Percentiles rank a stretch among this genome's conserved stretches.
These are phyloP conservation scores for Clarias fuscus DNA, from an alignment of 2,797 vertebrate genomes.

Conservation along the genomic window DNA sequence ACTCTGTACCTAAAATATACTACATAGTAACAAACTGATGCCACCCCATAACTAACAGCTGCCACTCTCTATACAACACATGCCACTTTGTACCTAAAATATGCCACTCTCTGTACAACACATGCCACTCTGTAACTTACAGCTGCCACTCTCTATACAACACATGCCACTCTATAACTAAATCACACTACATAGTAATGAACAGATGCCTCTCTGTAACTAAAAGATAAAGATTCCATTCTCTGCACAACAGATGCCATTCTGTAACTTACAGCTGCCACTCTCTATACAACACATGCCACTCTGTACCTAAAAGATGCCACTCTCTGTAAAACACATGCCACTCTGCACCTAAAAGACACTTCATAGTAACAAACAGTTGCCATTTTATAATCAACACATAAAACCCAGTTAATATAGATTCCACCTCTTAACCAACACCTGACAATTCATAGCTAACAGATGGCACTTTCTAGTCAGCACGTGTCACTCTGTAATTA, in stretches of 20 bases:
- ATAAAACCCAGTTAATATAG: neutral
- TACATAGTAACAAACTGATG: neutral
- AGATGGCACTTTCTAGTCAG: neutral
- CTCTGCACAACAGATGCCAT: too few relatives aligned
- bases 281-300: neutral
- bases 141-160: neutral
- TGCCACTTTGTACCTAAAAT: neutral
- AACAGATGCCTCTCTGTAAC: too few relatives aligned
- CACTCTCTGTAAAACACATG: neutral
- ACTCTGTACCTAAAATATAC: neutral
- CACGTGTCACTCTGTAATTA: neutral
- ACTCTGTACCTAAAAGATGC: neutral
- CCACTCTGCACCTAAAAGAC: neutral
- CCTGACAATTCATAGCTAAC: neutral
- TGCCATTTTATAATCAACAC: neutral
- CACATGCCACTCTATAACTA: neutral
- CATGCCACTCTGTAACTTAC: neutral
- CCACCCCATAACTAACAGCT: neutral
- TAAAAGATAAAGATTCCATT: too few relatives aligned
- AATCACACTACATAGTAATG: too few relatives aligned
- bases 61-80: neutral
- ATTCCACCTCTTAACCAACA: neutral
- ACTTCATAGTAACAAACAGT: too few relatives aligned
- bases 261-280: neutral
- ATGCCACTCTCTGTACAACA: neutral